phyloP scores from a whole-genome alignment of 1,140 invertebrate species.

The Drosophila punjabiensis region DNA sequence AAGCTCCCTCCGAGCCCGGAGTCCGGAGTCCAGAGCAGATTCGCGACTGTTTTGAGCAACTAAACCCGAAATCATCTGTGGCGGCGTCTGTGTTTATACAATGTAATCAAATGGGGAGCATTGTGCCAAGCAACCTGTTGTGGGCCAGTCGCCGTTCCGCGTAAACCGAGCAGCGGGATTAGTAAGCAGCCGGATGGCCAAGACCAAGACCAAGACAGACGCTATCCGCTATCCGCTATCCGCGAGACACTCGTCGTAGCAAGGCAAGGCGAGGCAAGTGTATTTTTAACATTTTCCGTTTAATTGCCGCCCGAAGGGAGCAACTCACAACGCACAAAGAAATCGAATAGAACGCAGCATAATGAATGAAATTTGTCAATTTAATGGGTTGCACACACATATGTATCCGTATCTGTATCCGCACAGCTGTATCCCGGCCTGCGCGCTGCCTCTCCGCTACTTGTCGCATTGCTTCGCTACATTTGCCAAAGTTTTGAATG shows the following conservation, averaged over 20 bases:
- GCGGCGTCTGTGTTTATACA: conserved; percentile 70
- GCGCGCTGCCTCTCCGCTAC: background rate
- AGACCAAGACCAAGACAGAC: conserved; percentile 18
- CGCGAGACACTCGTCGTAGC: conserved; percentile 25
- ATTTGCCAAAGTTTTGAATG: conserved; percentile 56
- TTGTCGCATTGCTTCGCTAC: conserved; percentile 43
- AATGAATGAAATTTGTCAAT: conserved; percentile 83
- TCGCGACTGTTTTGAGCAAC: conserved; percentile 55
- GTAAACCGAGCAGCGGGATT: conserved; percentile 45
- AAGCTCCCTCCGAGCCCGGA: background rate
- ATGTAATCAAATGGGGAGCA: conserved; percentile 66
- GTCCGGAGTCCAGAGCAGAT: conserved; percentile 14
- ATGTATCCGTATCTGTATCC: conserved; percentile 18
- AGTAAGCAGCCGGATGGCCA: conserved; percentile 3
- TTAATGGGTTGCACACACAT: conserved; percentile 61
- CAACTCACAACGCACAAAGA: conserved; percentile 32
- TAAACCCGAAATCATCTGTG: conserved; percentile 50
- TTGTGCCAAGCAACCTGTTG: conserved; percentile 66
- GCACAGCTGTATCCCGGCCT: conserved; percentile 10
- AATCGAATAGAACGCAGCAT: conserved; percentile 56
- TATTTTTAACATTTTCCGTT: conserved; percentile 54
- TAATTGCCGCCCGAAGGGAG: conserved; percentile 61
- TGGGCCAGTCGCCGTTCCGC: conserved; percentile 56
- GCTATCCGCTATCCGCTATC: conserved; percentile 59
- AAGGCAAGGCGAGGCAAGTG: background rate